phyloP scores from a whole-genome alignment of 30 jellyfish, hydroid and myxozoan genomes.

The Hydra vulgaris region DNA sequence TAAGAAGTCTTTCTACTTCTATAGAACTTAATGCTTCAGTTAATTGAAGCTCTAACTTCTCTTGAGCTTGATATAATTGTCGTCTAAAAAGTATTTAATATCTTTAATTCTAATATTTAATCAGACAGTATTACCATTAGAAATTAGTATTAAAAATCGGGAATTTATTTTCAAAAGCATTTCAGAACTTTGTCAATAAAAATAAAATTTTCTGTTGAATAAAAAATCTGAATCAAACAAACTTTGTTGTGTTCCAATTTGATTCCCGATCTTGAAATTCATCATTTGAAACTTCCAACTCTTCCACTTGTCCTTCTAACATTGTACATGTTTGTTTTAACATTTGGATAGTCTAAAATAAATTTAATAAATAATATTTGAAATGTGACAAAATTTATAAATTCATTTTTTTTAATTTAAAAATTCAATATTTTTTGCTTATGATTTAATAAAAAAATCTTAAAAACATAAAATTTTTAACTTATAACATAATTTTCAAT shows the following conservation, averaged over 20 bases:
- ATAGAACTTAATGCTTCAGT: constrained; percentile 68
- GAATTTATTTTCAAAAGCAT: not conserved
- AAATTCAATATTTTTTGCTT: too few relatives aligned
- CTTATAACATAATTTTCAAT: too few relatives aligned
- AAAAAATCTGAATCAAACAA: not conserved
- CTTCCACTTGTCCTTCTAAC: constrained; percentile 99
- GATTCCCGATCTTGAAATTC: constrained; percentile 94
- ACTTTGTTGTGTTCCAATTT: constrained; percentile 89
- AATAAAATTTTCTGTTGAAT: not conserved
- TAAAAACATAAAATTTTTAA: too few relatives aligned
- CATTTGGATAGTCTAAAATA: constrained; percentile 83
- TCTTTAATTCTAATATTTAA: not conserved
- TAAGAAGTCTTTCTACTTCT: constrained; percentile 54
- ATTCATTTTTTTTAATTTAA: too few relatives aligned
- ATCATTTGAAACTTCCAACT: constrained; percentile 94
- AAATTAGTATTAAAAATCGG: not conserved
- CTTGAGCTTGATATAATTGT: constrained; percentile 92
- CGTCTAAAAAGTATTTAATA: constrained; percentile 42
- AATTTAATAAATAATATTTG: not conserved
- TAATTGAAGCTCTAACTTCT: constrained; percentile 74
- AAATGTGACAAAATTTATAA: not conserved
- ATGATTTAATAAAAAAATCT: too few relatives aligned
- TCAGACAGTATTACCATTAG: not conserved
- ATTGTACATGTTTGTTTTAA: constrained; percentile 92
- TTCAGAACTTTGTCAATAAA: not conserved